These are phyloP conservation scores for Poeciliopsis presidionis DNA, from an alignment of 2,797 vertebrate genomes.

Conservation along the genomic window DNA sequence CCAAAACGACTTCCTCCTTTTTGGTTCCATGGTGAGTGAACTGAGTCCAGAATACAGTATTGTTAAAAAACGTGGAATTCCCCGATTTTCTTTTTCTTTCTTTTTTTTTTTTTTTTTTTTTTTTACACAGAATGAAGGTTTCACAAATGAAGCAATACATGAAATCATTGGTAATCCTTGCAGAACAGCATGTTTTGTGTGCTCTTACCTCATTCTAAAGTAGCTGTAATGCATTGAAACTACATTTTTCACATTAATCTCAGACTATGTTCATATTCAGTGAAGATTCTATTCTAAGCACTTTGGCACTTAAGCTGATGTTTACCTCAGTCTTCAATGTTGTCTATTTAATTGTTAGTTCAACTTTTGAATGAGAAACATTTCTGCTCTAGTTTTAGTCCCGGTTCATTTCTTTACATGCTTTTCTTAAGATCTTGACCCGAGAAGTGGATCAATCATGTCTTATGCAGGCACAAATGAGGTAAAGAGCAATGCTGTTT, in stretches of 20 bases:
- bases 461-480: neutral
- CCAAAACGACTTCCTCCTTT: neutral
- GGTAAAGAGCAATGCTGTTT: neutral
- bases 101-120: too few relatives aligned
- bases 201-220: neutral
- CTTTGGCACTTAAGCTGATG: neutral
- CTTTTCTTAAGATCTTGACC: conserved; percentile 35
- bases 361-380: neutral
- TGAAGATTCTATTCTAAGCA: neutral
- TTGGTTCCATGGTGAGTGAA: neutral
- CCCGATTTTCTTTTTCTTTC: neutral
- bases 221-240: neutral
- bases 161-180: neutral
- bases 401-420: conserved; percentile 1
- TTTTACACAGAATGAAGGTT: neutral
- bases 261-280: neutral
- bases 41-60: neutral
- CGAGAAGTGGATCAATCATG: neutral
- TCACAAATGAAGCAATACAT: neutral
- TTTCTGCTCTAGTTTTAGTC: neutral
- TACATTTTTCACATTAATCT: neutral
- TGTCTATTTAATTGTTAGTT: neutral
- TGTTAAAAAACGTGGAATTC: neutral
- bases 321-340: neutral
- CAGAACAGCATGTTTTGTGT: neutral